Evolutionary conservation across 2,113 vertebrate species (phyloP).

Genomic region (Notarius quadriscutis): DNA sequence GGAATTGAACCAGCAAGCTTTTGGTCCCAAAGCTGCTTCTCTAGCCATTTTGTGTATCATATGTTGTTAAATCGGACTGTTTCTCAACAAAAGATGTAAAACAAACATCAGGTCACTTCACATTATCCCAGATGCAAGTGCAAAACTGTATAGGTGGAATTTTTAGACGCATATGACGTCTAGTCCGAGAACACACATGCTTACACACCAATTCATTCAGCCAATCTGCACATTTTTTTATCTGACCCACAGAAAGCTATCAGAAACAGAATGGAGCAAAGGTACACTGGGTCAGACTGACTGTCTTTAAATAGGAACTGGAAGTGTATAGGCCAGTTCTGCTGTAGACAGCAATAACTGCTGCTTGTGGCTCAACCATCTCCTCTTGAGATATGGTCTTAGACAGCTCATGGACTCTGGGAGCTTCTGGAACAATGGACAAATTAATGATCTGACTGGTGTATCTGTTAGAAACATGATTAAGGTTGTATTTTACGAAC

Average conservation of each 20-base stretch:
- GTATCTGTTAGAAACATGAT: not conserved
- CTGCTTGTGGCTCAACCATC: not conserved
- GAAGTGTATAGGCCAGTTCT: not conserved
- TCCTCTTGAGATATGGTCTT: not conserved
- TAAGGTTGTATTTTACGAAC: not conserved
- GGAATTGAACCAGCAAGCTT: too few species aligned
- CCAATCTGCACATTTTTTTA: not conserved
- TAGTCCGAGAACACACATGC: not conserved
- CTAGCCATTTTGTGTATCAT: not conserved
- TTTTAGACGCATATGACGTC: not conserved
- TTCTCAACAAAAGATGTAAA: not conserved
- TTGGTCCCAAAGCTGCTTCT: too few species aligned
- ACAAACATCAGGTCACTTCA: not conserved
- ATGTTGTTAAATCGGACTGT: not conserved
- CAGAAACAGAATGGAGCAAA: conserved; percentile 11
- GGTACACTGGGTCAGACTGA: not conserved
- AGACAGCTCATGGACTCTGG: conserved; percentile 1
- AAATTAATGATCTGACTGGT: not conserved
- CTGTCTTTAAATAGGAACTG: conserved; percentile 15
- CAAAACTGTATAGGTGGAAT: not conserved
- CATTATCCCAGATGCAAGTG: not conserved
- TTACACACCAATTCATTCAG: not conserved
- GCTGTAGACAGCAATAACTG: conserved; percentile 10
- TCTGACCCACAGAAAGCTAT: not conserved
- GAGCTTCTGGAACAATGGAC: conserved; percentile 9